Evolutionary conservation across 2,113 vertebrate genomes (phyloP).

Genomic region (Sebastes fasciatus): DNA sequence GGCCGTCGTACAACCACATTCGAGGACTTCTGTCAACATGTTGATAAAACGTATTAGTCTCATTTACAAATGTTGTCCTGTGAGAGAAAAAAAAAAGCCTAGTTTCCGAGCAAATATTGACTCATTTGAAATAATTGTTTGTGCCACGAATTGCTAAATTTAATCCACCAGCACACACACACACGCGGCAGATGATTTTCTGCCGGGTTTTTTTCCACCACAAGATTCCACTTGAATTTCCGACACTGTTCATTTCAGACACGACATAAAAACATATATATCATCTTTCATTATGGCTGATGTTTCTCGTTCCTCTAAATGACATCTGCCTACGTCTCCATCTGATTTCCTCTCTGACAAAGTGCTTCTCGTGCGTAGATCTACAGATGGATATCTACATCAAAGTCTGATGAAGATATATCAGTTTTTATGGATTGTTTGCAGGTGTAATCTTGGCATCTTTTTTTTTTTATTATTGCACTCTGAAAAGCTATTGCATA

Average conservation of each 20-base stretch:
- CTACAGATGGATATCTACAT: constrained; percentile 47
- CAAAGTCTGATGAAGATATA: constrained; percentile 35
- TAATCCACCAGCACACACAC: constrained; percentile 59
- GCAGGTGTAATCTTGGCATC: constrained; percentile 18
- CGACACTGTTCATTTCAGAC: constrained; percentile 37
- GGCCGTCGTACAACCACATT: constrained; percentile 66
- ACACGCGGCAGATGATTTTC: constrained; percentile 40
- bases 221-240: constrained; percentile 29
- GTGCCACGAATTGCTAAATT: constrained; percentile 58
- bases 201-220: neutral
- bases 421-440: constrained; percentile 18
- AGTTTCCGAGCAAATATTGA: constrained; percentile 75
- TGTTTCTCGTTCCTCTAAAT: constrained; percentile 47
- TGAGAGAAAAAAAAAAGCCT: constrained; percentile 49
- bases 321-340: constrained; percentile 47
- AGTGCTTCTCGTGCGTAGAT: constrained; percentile 20
- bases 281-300: constrained; percentile 29
- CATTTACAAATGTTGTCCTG: constrained; percentile 73
- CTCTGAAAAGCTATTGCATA: constrained; percentile 3
- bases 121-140: constrained; percentile 71
- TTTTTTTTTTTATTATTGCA: constrained; percentile 15
- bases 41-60: constrained; percentile 75
- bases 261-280: constrained; percentile 48
- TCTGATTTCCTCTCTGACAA: constrained; percentile 53
- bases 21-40: constrained; percentile 73